These are phyloP conservation scores for Albula glossodonta DNA, from an alignment of 2,113 vertebrate genomes.

Conservation along the genomic window DNA sequence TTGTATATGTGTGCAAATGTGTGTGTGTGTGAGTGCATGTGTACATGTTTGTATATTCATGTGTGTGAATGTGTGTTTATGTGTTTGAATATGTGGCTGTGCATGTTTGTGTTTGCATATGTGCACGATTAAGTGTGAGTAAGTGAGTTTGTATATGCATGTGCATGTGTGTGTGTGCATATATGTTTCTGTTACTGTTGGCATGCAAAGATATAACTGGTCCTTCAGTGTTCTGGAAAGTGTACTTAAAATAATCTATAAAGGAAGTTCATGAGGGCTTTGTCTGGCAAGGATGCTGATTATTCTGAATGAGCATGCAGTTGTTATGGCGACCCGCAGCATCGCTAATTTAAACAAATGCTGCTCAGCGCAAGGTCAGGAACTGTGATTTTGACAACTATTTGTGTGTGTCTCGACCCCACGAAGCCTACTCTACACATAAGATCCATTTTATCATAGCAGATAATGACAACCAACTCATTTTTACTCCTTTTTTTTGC, in stretches of 20 bases:
- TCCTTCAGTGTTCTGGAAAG: background rate
- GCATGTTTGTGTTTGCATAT: no score
- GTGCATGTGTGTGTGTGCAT: no score
- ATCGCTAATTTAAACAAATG: background rate
- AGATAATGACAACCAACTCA: no score
- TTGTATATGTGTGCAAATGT: background rate
- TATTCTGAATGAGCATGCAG: background rate
- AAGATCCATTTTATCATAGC: no score
- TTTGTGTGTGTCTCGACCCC: background rate
- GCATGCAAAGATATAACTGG: background rate
- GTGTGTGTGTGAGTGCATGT: no score
- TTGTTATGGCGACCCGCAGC: background rate
- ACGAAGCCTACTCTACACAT: background rate
- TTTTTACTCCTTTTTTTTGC: no score
- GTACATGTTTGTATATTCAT: no score
- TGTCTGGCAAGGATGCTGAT: constrained; percentile 4
- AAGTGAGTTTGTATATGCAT: no score
- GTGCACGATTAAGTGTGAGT: no score
- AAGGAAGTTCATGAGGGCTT: background rate
- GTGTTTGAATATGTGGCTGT: no score
- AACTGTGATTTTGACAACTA: background rate
- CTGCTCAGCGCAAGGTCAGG: background rate
- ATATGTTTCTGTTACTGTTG: background rate
- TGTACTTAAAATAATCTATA: background rate
- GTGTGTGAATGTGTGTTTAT: no score